phyloP scores from a whole-genome alignment of 1,140 invertebrate species.

The Drosophila subpulchrella region DNA sequence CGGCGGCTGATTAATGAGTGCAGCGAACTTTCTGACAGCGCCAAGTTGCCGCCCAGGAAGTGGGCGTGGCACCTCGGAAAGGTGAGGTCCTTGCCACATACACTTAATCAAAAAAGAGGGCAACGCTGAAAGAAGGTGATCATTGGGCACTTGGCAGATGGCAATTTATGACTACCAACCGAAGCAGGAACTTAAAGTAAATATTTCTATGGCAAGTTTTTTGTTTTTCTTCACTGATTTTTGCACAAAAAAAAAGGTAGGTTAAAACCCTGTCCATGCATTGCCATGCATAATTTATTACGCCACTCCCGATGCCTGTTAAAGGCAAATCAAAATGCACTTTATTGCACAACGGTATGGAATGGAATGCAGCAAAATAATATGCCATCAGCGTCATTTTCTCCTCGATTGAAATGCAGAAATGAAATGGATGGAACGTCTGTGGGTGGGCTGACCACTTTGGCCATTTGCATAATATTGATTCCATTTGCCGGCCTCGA shows the following conservation, averaged over 20 bases:
- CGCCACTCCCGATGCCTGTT: conserved; percentile 40
- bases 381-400: conserved; percentile 56
- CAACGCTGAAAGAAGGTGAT: conserved; percentile 38
- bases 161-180: conserved; percentile 31
- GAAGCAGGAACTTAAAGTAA: conserved; percentile 8
- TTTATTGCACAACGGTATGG: conserved; percentile 51
- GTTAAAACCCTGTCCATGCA: conserved; percentile 38
- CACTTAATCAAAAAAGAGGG: conserved; percentile 34
- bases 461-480: conserved; percentile 75
- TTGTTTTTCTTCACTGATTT: conserved; percentile 11
- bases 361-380: conserved; percentile 57
- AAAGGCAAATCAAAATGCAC: conserved; percentile 72
- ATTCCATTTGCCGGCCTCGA: conserved; percentile 50
- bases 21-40: conserved; percentile 39
- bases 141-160: conserved; percentile 39
- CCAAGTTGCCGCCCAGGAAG: conserved; percentile 7
- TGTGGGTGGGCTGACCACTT: conserved; percentile 35
- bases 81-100: conserved; percentile 9
- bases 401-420: conserved; percentile 57
- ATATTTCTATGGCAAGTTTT: neutral
- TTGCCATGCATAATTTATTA: conserved; percentile 60
- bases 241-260: neutral
- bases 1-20: conserved; percentile 55
- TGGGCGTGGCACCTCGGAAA: neutral
- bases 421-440: conserved; percentile 25